Evolutionary conservation across 1,140 invertebrate species (phyloP).

Genomic region (Drosophila nasuta): DNA sequence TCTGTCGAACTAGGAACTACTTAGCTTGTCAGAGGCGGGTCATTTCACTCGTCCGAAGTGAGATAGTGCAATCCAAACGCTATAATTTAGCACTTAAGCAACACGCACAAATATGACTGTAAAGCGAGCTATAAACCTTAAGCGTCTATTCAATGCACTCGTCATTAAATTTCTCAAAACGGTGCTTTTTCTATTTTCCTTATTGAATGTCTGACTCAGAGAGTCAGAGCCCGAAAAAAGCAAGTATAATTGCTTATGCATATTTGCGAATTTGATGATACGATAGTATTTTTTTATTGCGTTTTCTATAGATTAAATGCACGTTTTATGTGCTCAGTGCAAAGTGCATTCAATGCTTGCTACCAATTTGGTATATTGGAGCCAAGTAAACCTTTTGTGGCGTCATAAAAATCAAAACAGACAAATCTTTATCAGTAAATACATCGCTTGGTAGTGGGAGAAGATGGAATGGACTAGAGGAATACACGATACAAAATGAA

Average conservation of each 20-base stretch:
- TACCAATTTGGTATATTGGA: conserved; percentile 51
- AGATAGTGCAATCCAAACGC: conserved; percentile 23
- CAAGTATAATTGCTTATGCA: conserved; percentile 55
- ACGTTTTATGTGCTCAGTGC: conserved; percentile 52
- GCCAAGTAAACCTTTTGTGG: conserved; percentile 59
- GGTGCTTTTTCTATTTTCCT: not conserved
- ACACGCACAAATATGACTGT: conserved; percentile 30
- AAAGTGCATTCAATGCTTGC: conserved; percentile 31
- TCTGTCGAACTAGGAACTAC: conserved; percentile 27
- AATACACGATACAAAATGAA: conserved; percentile 6
- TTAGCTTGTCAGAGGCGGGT: not conserved
- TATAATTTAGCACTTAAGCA: conserved; percentile 40
- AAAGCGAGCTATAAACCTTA: conserved; percentile 26
- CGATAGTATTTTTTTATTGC: conserved; percentile 53
- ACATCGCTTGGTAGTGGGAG: conserved; percentile 41
- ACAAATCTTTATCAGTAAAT: conserved; percentile 79
- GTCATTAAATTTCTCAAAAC: not conserved
- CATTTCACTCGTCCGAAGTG: not conserved
- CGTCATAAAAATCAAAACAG: conserved; percentile 79
- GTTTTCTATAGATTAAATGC: conserved; percentile 65
- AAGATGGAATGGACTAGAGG: conserved; percentile 11
- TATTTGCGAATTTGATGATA: conserved; percentile 57
- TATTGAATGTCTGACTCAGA: conserved; percentile 5
- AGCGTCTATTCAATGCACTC: conserved; percentile 5
- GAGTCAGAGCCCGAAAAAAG: too few species aligned